Evolutionary conservation across 92 coral and sea anemone genomes (phyloP).

Genomic region (Epizoanthus scotinus): DNA sequence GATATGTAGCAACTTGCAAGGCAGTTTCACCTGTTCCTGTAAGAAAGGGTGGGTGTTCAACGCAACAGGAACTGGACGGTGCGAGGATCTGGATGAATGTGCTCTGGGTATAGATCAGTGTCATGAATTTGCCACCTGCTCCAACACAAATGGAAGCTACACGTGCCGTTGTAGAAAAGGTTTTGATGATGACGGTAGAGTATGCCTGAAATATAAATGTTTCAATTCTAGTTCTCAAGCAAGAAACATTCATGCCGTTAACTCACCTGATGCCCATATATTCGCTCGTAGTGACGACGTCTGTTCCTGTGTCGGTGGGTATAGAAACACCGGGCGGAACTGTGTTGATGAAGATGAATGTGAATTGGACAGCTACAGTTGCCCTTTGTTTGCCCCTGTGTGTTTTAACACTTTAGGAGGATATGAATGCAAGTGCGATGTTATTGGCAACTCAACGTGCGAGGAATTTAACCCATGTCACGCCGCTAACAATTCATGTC

Average conservation of each 20-base stretch:
- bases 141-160: constrained; percentile 65
- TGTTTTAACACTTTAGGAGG: constrained; percentile 65
- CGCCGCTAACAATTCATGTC: constrained; percentile 53
- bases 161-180: constrained; percentile 54
- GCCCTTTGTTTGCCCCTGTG: constrained; percentile 55
- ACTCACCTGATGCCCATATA: background rate
- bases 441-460: constrained; percentile 49
- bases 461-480: constrained; percentile 59
- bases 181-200: constrained; percentile 56
- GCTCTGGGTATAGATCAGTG: constrained; percentile 53
- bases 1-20: constrained; percentile 49
- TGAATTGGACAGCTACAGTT: constrained; percentile 35
- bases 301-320: constrained; percentile 56
- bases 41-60: constrained; percentile 59
- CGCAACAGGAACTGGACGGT: constrained; percentile 38
- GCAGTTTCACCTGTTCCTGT: constrained; percentile 59
- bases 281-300: background rate
- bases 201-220: constrained; percentile 54
- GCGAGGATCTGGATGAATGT: constrained; percentile 65
- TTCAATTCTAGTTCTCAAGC: constrained; percentile 25
- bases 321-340: constrained; percentile 47
- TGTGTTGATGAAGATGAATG: constrained; percentile 64
- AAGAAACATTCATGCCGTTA: background rate
- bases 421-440: constrained; percentile 73
- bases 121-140: constrained; percentile 54